Evolutionary conservation across 2,113 vertebrate genomes (phyloP).

Genomic region (Neolamprologus kungweensis): DNA sequence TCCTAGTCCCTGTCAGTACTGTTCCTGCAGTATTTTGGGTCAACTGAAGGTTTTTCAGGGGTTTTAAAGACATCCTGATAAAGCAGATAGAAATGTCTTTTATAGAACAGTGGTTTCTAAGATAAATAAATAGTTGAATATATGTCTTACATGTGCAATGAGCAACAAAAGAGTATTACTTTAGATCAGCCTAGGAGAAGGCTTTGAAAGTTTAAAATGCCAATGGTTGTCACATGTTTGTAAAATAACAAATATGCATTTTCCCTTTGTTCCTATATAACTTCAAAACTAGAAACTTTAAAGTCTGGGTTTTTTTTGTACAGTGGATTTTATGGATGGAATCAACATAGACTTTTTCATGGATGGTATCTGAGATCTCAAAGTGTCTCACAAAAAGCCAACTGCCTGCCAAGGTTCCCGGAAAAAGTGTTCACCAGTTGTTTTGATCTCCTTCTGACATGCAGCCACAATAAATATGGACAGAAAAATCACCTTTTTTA

Average conservation of each 20-base stretch:
- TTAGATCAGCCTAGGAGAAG: neutral
- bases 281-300: neutral
- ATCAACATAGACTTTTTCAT: neutral
- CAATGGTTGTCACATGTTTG: neutral
- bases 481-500: neutral
- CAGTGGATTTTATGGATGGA: neutral
- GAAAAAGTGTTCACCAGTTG: neutral
- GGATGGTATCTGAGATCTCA: neutral
- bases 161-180: neutral
- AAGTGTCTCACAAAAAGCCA: neutral
- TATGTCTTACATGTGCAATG: neutral
- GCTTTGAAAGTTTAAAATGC: neutral
- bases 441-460: neutral
- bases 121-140: neutral
- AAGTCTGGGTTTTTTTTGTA: neutral
- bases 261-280: neutral
- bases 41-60: neutral
- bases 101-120: neutral
- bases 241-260: neutral
- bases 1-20: neutral
- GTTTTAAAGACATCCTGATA: neutral
- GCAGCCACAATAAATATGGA: neutral
- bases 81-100: neutral
- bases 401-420: neutral
- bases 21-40: neutral